phyloP scores from a whole-genome alignment of 2,888 invertebrate species.

The Melanostoma scalare region DNA sequence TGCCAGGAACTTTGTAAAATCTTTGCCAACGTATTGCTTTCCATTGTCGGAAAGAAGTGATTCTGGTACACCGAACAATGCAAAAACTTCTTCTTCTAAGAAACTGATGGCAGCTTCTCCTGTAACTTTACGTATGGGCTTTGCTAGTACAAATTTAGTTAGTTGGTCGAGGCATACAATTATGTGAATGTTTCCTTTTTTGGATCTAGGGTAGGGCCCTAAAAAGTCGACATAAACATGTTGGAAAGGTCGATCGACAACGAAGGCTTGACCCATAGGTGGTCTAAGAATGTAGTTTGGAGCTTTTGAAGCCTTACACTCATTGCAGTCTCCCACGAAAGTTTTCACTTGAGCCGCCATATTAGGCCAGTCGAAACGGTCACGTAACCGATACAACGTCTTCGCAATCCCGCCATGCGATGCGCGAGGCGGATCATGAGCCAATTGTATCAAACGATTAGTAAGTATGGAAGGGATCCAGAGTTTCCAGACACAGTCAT shows the following conservation, averaged over 20 bases:
- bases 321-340: background rate
- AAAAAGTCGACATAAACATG: background rate
- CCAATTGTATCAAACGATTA: too few relatives aligned
- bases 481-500: too few relatives aligned
- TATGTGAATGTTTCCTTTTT: slow-evolving; percentile 3
- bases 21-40: background rate
- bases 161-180: slow-evolving; percentile 1
- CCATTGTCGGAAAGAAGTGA: slow-evolving; percentile 10
- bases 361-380: too few relatives aligned
- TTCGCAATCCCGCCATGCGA: too few relatives aligned
- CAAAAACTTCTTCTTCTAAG: too few relatives aligned
- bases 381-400: too few relatives aligned
- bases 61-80: background rate
- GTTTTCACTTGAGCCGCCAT: too few relatives aligned
- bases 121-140: background rate
- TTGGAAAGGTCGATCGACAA: slow-evolving; percentile 5
- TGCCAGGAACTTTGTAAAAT: background rate
- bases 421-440: too few relatives aligned
- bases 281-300: background rate
- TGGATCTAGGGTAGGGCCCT: background rate
- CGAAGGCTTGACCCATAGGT: too few relatives aligned
- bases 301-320: background rate
- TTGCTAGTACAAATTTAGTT: slow-evolving; percentile 29
- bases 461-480: too few relatives aligned
- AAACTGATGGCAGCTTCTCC: background rate